Evolutionary conservation across 2,888 invertebrate species (phyloP), one percentile per base, ranked within the genome.

Genomic region (Lasius fuliginosus): DNA sequence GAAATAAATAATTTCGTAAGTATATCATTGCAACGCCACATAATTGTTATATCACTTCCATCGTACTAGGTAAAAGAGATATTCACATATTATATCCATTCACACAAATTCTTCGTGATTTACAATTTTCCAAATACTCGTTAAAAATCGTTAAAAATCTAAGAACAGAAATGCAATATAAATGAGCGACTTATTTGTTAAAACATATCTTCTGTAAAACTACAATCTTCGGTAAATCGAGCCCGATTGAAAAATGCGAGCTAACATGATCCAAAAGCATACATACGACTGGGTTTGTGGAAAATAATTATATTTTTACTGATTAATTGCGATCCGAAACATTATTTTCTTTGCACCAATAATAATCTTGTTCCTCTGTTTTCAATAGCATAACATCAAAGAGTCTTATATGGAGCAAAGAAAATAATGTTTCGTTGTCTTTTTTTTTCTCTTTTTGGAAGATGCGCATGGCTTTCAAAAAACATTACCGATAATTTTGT

Each of bases 111-210:
- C 18, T 67, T 65, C 53, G 30, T 65, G 49, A 67, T 83, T 85
- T 76, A 68, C 46, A 79, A 69, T 83, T 64, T 82, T 56, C n/a
- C 27, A 84, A 84, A 83, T 67, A 40, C 75, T 42, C 18, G 27
- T 64, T 15, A 77, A 73, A 69, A 85, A 74, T 77, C 49, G 62
- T 79, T n/a, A 71, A 81, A 84, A 33, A 27, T 85, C 79, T 8
- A 81, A 79, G 73, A 65, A 79, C 49, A 84, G 67, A 76, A 87
- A 86, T 85, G 60, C 71, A 84, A 79, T 85, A 81, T 79, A 75
- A 86, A 65, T 60, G 56, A 67, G 36, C 49, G 33, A 36, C 58
- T 68, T 42, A 12, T 65, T 76, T 49, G 18, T 33, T 67, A 18
- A 82, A 84, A 68, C 33, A 23, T 71, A 75, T 56, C 5, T 23